A percentile compares a stretch with the other conserved stretches of the same genome.
Conservation (phyloP, 2,113 vertebrate species). For the Hippopotamus amphibius region DNA sequence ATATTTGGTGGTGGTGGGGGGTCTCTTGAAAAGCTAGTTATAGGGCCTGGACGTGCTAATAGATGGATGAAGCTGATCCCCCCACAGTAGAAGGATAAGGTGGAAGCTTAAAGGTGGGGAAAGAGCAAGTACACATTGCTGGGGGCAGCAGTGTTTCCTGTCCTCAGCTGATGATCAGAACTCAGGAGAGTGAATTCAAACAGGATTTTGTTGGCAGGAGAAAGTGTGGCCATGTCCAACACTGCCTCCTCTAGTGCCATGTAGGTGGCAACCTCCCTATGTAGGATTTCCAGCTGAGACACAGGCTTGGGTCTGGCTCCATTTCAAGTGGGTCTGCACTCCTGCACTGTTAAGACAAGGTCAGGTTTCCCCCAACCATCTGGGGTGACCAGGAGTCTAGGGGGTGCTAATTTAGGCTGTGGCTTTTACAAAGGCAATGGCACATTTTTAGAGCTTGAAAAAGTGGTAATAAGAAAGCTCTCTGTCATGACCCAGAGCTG, state of each 20-base stretch:
- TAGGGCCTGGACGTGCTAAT: not conserved
- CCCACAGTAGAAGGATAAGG: not conserved
- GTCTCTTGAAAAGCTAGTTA: not conserved
- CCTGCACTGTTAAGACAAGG: not conserved
- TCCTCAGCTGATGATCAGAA: not conserved
- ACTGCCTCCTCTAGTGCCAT: not conserved
- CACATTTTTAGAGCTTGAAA: slow-evolving; percentile 58
- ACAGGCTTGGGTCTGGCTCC: not conserved
- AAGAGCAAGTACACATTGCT: not conserved
- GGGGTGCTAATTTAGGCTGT: not conserved
- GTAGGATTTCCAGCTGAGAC: not conserved
- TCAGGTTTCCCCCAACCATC: not conserved
- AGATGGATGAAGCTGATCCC: not conserved
- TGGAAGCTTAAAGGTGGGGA: not conserved
- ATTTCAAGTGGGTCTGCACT: not conserved
- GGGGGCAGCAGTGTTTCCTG: not conserved
- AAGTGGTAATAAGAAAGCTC: slow-evolving; percentile 60
- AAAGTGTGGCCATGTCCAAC: not conserved
- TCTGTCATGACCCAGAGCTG: slow-evolving; percentile 48
- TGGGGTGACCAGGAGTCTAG: not conserved
- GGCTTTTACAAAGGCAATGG: slow-evolving; percentile 40
- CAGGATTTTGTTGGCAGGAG: not conserved
- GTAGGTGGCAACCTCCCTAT: not conserved
- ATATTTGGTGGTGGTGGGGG: rapidly evolving
- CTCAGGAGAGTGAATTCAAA: not conserved